A percentile compares a stretch with the other conserved stretches of the same genome.
Evolutionary conservation across 2,113 vertebrate species (phyloP).

Genomic region (Pachycephala philippinensis): DNA sequence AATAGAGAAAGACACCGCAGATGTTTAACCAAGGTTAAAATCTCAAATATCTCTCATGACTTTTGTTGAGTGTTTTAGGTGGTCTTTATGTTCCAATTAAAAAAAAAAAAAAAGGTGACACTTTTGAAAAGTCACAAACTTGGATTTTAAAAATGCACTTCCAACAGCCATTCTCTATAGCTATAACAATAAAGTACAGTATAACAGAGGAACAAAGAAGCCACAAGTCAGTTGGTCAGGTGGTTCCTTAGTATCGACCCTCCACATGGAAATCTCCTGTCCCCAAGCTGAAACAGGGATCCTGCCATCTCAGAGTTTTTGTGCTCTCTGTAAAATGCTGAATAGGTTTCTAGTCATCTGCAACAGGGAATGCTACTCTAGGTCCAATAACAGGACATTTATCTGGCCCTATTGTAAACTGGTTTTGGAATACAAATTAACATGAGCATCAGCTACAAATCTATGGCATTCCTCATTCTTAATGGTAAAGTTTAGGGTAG

Average conservation of each 20-base stretch:
- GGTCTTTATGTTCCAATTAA: not conserved
- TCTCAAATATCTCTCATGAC: not conserved
- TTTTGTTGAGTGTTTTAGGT: not conserved
- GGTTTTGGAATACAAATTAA: not conserved
- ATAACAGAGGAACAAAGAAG: not conserved
- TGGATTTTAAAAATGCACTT: not conserved
- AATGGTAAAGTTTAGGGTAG: not conserved
- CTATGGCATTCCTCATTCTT: not conserved
- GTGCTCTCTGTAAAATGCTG: not conserved
- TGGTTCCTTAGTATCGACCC: not conserved
- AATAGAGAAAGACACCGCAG: not conserved
- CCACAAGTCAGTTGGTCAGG: not conserved
- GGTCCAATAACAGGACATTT: not conserved
- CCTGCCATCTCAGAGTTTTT: not conserved
- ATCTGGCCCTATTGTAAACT: not conserved
- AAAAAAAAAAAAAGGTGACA: not conserved
- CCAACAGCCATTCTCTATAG: not conserved
- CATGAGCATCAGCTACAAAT: not conserved
- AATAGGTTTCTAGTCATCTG: not conserved
- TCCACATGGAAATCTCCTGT: not conserved
- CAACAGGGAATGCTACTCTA: not conserved
- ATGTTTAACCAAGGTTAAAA: not conserved
- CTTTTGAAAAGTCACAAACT: not conserved
- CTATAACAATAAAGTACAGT: not conserved
- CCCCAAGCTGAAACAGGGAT: not conserved